phyloP scores from a whole-genome alignment of 1,140 invertebrate species.

The Drosophila novamexicana region DNA sequence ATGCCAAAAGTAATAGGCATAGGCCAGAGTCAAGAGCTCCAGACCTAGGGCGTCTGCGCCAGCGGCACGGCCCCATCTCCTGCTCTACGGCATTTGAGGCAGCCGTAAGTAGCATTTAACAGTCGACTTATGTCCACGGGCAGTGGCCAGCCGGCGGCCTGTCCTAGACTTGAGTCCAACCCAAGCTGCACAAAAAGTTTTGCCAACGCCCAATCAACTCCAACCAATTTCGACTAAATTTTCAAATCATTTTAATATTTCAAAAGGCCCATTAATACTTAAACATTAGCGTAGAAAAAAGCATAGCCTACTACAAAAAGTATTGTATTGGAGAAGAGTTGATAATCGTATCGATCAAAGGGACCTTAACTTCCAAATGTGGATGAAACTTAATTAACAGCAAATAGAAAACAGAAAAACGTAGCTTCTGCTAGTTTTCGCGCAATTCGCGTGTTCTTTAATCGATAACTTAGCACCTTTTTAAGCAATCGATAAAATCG shows the following conservation, averaged over 20 bases:
- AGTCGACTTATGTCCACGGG: slow-evolving; percentile 74
- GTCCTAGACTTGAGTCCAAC: slow-evolving; percentile 14
- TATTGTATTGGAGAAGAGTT: too few species aligned
- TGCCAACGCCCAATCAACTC: not conserved
- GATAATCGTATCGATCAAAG: too few species aligned
- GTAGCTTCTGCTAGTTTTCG: too few species aligned
- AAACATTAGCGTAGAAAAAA: too few species aligned
- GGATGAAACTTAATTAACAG: too few species aligned
- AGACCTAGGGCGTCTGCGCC: slow-evolving; percentile 1
- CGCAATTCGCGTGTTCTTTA: too few species aligned
- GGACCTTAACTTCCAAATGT: too few species aligned
- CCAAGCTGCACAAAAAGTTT: slow-evolving; percentile 61
- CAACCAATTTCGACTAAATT: slow-evolving; percentile 4
- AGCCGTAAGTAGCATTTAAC: slow-evolving; percentile 79
- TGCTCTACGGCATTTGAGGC: slow-evolving; percentile 47
- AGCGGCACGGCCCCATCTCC: too few species aligned
- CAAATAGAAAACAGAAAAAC: too few species aligned
- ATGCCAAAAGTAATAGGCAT: slow-evolving; percentile 81
- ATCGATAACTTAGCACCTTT: too few species aligned
- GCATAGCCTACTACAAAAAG: too few species aligned
- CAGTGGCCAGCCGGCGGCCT: slow-evolving; percentile 39
- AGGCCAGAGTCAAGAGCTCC: slow-evolving; percentile 26
- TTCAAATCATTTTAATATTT: slow-evolving; percentile 8
- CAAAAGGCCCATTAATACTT: not conserved
- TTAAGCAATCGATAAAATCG: too few species aligned